Percentiles rank a stretch among this genome's conserved stretches.
Conservation (phyloP, 2,113 vertebrate genomes). For the Myrmecophaga tridactyla region DNA sequence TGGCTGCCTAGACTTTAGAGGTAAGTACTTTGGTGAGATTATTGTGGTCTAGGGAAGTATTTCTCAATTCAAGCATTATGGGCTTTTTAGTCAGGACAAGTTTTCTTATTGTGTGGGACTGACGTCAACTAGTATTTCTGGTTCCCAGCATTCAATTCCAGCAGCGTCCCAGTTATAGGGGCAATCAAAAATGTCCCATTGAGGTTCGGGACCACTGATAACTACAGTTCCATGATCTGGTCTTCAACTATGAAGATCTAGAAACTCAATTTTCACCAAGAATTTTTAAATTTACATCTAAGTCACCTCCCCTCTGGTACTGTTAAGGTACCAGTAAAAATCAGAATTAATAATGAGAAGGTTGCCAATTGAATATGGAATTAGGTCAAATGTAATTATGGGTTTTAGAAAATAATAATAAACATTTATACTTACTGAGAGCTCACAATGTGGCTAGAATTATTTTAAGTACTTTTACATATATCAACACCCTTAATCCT, state of each 20-base stretch:
- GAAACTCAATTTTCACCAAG: conserved; percentile 31
- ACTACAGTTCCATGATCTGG: background rate
- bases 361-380: conserved; percentile 27
- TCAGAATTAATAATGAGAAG: background rate
- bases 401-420: background rate
- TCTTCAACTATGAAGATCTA: background rate
- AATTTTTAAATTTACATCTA: conserved; percentile 19
- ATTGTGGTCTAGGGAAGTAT: background rate
- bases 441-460: background rate
- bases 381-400: background rate
- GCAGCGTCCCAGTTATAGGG: background rate
- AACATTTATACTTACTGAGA: background rate
- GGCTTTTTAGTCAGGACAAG: background rate
- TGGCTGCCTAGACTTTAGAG: background rate
- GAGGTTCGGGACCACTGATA: background rate
- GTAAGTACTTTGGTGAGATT: conserved; percentile 8
- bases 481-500: background rate
- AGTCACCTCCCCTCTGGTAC: conserved; percentile 12
- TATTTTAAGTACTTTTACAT: background rate
- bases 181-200: background rate
- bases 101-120: conserved; percentile 3
- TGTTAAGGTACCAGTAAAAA: conserved; percentile 18
- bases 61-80: background rate
- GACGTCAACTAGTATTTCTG: background rate
- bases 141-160: conserved; percentile 37